These are phyloP conservation scores for Bufo gargarizans DNA, from an alignment of 2,113 vertebrate genomes.

Conservation along the genomic window DNA sequence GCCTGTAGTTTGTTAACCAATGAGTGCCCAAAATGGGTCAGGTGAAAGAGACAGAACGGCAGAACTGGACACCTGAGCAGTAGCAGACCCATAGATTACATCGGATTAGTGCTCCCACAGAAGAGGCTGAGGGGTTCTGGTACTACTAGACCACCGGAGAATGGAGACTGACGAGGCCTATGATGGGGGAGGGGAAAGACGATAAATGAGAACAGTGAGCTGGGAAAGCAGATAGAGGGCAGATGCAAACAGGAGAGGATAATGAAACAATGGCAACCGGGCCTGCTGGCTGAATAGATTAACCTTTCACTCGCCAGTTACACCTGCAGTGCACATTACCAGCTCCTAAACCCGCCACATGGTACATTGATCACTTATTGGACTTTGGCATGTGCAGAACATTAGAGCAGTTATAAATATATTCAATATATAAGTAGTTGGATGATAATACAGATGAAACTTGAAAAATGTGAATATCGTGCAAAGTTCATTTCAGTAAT, in stretches of 20 bases:
- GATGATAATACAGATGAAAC: neutral
- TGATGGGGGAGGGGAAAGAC: constrained; percentile 43
- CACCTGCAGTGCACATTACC: constrained; percentile 11
- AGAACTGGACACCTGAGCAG: neutral
- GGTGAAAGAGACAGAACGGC: neutral
- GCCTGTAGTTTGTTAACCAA: constrained; percentile 33
- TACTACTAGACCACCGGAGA: neutral
- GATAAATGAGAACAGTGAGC: constrained; percentile 33
- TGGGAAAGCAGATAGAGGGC: constrained; percentile 44
- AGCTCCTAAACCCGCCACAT: neutral
- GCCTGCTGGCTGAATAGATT: constrained; percentile 8
- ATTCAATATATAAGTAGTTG: neutral
- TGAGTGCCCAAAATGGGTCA: constrained; percentile 21
- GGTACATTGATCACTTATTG: neutral
- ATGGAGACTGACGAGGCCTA: neutral
- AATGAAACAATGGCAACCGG: constrained; percentile 19
- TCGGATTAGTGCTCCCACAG: neutral
- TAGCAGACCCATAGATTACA: neutral
- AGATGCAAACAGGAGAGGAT: constrained; percentile 39
- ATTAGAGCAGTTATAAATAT: neutral
- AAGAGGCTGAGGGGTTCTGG: neutral
- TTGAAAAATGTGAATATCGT: too few species aligned
- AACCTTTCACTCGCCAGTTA: constrained; percentile 1
- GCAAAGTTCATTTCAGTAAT: too few species aligned
- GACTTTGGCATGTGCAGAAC: neutral